A percentile compares a stretch with the other conserved stretches of the same genome.
Conservation (phyloP, 2,797 vertebrate species). For the Danio choprae region DNA sequence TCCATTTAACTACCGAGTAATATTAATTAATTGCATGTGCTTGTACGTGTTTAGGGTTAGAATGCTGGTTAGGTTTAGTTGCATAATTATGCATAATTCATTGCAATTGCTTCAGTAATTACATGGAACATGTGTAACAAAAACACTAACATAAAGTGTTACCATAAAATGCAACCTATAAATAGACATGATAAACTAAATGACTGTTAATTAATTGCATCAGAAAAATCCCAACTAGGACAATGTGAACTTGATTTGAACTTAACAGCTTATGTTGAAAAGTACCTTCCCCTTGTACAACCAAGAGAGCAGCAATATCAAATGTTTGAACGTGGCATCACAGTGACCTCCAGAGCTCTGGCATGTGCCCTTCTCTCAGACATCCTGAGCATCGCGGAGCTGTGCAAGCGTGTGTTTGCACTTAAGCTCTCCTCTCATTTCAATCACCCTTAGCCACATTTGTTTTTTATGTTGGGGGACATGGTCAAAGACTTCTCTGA, state of each 20-base stretch:
- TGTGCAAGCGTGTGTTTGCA: conserved; percentile 53
- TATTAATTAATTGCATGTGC: too few species aligned
- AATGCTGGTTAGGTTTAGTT: too few species aligned
- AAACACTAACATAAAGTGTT: too few species aligned
- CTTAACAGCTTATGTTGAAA: background rate
- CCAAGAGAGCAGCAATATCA: conserved; percentile 28
- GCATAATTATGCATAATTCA: too few species aligned
- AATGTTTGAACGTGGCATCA: conserved; percentile 39
- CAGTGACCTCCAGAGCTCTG: conserved; percentile 39
- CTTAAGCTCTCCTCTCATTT: conserved; percentile 57
- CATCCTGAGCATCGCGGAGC: conserved; percentile 34
- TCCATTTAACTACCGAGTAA: too few species aligned
- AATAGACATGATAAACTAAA: background rate
- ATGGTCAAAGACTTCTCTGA: conserved; percentile 53
- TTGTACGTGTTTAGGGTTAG: too few species aligned
- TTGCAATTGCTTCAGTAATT: too few species aligned
- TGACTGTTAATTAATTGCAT: background rate
- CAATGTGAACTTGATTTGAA: background rate
- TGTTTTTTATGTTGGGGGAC: conserved; percentile 58
- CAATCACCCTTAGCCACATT: conserved; percentile 54
- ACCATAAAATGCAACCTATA: background rate
- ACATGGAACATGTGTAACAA: too few species aligned
- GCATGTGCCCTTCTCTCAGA: conserved; percentile 44
- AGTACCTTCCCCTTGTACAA: background rate
- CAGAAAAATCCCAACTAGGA: background rate